Percentiles rank a stretch among this genome's conserved stretches.
These are phyloP conservation scores for Phalanger gymnotis DNA, from an alignment of 2,797 vertebrate genomes.

Conservation along the genomic window DNA sequence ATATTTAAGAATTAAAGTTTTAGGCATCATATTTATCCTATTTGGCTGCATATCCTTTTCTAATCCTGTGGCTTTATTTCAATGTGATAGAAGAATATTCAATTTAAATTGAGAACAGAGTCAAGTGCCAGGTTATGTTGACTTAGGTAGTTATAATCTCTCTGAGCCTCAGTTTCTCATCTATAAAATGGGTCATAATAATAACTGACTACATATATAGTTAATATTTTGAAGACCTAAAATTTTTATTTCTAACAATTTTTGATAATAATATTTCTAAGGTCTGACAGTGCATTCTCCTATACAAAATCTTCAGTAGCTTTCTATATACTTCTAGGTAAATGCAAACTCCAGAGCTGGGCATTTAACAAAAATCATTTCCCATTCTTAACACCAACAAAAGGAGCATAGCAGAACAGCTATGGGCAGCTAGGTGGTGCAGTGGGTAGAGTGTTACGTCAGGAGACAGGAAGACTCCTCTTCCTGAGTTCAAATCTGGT, in stretches of 20 bases:
- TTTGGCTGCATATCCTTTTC: not conserved
- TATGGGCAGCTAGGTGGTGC: not conserved
- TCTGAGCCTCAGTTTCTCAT: not conserved
- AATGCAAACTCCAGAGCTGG: not conserved
- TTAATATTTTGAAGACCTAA: not conserved
- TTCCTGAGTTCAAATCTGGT: not conserved
- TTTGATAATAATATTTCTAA: not conserved
- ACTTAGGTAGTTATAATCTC: not conserved
- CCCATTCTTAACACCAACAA: not conserved
- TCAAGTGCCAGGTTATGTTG: not conserved
- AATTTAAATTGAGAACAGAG: not conserved
- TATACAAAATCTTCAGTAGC: not conserved
- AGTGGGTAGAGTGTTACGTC: not conserved
- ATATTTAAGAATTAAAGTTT: not conserved
- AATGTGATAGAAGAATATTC: not conserved
- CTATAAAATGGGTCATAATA: not conserved
- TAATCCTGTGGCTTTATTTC: not conserved
- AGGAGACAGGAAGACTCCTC: not conserved
- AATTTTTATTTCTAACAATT: not conserved
- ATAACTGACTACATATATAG: not conserved
- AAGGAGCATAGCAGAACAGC: not conserved
- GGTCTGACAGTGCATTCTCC: not conserved
- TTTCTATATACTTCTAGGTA: not conserved
- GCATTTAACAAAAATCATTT: not conserved
- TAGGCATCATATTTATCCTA: not conserved